Conservation (phyloP, 2,888 invertebrate species). For the Tachina lurida region DNA sequence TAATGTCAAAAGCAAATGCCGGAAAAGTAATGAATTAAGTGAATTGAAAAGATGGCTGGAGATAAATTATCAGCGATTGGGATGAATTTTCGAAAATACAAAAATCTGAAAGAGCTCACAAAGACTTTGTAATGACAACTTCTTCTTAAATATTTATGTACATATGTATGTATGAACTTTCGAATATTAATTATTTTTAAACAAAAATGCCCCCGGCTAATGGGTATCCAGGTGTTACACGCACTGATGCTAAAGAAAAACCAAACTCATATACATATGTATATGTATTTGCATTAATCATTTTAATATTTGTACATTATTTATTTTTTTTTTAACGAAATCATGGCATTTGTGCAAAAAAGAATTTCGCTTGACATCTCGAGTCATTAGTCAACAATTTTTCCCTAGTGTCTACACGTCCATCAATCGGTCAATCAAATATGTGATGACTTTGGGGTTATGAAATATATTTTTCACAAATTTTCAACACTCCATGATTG, state of each 20-base stretch:
- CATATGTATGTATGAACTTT: too few species aligned
- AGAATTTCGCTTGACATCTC: conserved; percentile 30
- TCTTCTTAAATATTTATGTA: too few species aligned
- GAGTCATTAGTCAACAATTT: conserved; percentile 39
- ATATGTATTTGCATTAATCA: neutral
- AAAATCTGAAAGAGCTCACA: too few species aligned
- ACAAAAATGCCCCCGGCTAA: neutral
- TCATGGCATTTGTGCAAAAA: neutral
- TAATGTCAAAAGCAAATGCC: conserved; percentile 48
- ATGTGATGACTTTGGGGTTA: conserved; percentile 39
- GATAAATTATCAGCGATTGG: neutral
- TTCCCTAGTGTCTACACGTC: neutral
- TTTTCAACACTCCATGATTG: conserved; percentile 39
- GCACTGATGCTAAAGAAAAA: neutral
- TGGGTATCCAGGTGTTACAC: neutral
- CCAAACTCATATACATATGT: neutral
- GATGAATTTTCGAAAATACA: neutral
- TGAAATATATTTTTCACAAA: conserved; percentile 45
- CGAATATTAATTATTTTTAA: neutral
- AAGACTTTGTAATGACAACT: too few species aligned
- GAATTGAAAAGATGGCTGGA: conserved; percentile 20
- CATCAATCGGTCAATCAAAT: conserved; percentile 30
- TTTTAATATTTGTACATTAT: neutral
- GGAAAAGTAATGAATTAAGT: conserved; percentile 45
- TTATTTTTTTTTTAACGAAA: conserved; percentile 7